phyloP scores from a whole-genome alignment of 64 coral and sea anemone genomes.

The Dendronephthya gigantea region DNA sequence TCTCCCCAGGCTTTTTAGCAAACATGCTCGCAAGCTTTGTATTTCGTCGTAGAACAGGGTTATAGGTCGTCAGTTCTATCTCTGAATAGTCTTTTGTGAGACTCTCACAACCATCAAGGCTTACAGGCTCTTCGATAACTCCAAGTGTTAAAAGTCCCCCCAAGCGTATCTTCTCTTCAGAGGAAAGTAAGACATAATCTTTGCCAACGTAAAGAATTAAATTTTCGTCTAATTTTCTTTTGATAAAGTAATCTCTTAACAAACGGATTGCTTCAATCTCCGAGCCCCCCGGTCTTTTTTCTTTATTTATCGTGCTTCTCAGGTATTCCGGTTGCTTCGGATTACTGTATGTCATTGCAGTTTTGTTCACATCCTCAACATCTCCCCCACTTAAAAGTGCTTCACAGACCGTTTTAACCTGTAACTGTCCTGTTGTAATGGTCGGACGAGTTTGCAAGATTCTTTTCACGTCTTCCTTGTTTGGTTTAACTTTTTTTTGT shows the following conservation, averaged over 20 bases:
- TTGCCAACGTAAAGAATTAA: background rate
- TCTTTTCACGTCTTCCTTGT: background rate
- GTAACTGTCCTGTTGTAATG: slow-evolving; percentile 21
- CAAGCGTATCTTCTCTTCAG: slow-evolving; percentile 17
- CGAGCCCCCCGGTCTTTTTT: background rate
- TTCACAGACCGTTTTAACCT: slow-evolving; percentile 22
- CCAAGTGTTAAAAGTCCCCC: slow-evolving; percentile 23
- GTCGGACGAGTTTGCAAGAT: background rate
- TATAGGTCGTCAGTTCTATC: background rate
- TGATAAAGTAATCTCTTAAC: background rate
- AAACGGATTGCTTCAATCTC: background rate
- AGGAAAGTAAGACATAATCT: too few species aligned
- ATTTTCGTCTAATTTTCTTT: background rate
- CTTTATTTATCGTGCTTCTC: background rate
- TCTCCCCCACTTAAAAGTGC: slow-evolving; percentile 21
- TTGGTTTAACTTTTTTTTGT: background rate
- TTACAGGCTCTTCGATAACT: slow-evolving; percentile 17
- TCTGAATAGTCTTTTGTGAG: background rate
- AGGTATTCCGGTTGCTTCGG: background rate
- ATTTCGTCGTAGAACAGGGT: background rate
- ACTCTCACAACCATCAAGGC: background rate
- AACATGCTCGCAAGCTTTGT: background rate
- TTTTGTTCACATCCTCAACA: background rate
- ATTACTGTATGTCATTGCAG: background rate
- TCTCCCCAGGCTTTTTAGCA: background rate